Evolutionary conservation across 2,797 vertebrate genomes (phyloP), one percentile per base, ranked within the genome.

Genomic region (Valencia hispanica): DNA sequence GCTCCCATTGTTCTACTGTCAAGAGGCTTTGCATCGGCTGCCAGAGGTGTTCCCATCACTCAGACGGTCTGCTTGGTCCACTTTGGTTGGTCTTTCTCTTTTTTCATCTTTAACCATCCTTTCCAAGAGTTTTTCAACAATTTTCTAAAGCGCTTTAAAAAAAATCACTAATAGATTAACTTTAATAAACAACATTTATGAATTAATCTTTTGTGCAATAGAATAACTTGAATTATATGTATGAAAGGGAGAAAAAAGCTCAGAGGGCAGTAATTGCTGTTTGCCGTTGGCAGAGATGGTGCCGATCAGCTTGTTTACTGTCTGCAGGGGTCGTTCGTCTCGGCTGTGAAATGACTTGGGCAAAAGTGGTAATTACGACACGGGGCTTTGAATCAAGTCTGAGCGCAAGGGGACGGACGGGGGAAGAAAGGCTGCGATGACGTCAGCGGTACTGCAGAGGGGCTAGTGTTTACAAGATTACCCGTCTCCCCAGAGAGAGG

Each of bases 271-370:
- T 91, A 89, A 93, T 93, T 87, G 78, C 76, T 92, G 77, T 92
- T 92, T 92, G 89, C 86, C 45, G 72, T 85, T 70, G 74, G 82
- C 79, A 75, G 72, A 27, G 2, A 57, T 73, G 75, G 73, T 73
- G 86, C 68, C 55, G 66, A 66, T 72, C 36, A 66, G 63, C 25
- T 82, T 80, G 80, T 91, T 92, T 86, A 88, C 89, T 70, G 81
- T 89, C 86, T 87, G 86, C 82, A 59, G 85, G 92, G 83, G 87
- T 78, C 66, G 77, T 79, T 90, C 72, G 75, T 81, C 74, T 82
- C 79, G 51, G 8, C 81, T 75, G 84, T 51, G 74, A 88, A 84
- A 86, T 84, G 74, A 80, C 85, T 86, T 84, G 34, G 50, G 75
- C 73, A 82, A 78, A n/a, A 82, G 80, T 68, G 69, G 45, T 85